Evolutionary conservation across 2,113 vertebrate species (phyloP), one percentile per base, ranked within the genome.

Genomic region (Theropithecus gelada): DNA sequence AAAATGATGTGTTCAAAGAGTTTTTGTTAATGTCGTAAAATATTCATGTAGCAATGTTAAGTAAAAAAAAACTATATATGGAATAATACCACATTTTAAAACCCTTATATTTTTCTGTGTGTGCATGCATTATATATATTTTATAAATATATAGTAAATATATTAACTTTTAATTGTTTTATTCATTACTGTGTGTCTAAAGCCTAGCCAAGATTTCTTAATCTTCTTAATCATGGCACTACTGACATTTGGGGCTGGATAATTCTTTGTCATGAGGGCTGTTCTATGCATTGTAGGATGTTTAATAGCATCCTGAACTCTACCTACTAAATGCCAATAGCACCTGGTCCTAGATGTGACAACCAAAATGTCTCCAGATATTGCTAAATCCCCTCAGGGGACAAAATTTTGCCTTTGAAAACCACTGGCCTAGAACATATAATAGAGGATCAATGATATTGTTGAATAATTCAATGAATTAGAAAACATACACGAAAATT

Each of bases 201-300:
- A 59, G 35, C 14, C 55, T 35, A 6, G 6, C 27, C 6, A 18
- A 27, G 30, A 1, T 23, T 55, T 72, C 90, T 70, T 18, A 8
- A 16, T 16, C 17, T 43, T 72, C 90, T 70, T 23, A 11, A 12
- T 18, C 22, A 0, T 6, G 1, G 55, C 8, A 1, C 17, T 59
- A 1, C 3, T 10, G 40, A 18, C 22, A 16, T 43, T n/a, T 35
- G 30, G 11, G 45, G 30, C 8, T 2, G 18, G 40, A 11, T 5
- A 5, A 6, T 52, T 64, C 27, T 25, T 20, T 48, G 23, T 16
- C 3, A 2, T 0, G 0, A 12, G 27, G 35, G 6, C 59, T 0
- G 2, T 6, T 27, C 23, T 66, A 25, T 48, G 57, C 17, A 0
- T 5, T n/a, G 8, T 0, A 23, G 23, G 57, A 32, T 8, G 23